Evolutionary conservation across 2,797 vertebrate species (phyloP), one percentile per base, ranked within the genome.

Genomic region (Epinephelus malabaricus): DNA sequence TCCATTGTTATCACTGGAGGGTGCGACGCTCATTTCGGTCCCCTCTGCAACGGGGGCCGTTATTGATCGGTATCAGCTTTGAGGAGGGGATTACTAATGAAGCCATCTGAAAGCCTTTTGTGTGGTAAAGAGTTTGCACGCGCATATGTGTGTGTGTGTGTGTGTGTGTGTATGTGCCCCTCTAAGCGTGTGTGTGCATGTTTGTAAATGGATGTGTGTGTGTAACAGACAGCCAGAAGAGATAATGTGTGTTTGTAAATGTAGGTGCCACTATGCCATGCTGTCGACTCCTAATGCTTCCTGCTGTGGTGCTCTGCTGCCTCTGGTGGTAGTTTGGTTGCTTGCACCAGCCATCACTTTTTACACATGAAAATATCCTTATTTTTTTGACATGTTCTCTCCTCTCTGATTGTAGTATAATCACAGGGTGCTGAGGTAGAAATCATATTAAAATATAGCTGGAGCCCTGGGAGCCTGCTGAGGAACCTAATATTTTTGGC

Each of bases 31-130:
- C 78, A 93, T 94, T 93, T 89, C 51, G 85, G 90, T 90, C 90
- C 88, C 89, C 82, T 89, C 82, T 80, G 87, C 71, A 73, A 77
- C 13, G 46, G 85, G 76, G 85, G 82, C 73, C 74, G 70, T 88
- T 93, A 95, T 95, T 88, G 94, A 96, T 95, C 85, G 23, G 82
- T 93, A 95, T 94, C 92, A 88, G 87, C 92, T 88, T 83, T 89
- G 86, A 93, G 90, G 89, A 94, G 93, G 90, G 89, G 94, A 94
- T 94, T 94, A 92, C 92, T 95, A 95, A 95, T 95, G 93, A 95
- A 92, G 93, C 89, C 84, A 87, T 95, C 86, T 90, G 84, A 86
- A 93, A 86, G 88, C 76, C 71, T 81, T 87, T 89, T 91, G 83
- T 90, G 74, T 73, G 2, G 83, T 84, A 87, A 93, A 92, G 79